These are phyloP conservation scores for Caiman crocodilus DNA, from an alignment of 2,797 vertebrate genomes.

Conservation along the genomic window DNA sequence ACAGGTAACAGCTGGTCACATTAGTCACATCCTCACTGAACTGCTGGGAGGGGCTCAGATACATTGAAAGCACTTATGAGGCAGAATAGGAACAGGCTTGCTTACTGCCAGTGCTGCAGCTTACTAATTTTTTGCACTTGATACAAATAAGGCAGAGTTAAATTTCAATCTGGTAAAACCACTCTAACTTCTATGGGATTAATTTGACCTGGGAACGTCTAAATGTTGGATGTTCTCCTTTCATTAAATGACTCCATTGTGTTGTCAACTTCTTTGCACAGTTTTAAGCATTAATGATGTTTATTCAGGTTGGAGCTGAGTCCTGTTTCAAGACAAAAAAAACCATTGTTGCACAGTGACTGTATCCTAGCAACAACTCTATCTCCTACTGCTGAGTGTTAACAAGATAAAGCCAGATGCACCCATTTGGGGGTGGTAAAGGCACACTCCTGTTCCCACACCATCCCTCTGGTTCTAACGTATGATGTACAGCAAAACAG, in stretches of 20 bases:
- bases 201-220: slow-evolving; percentile 2
- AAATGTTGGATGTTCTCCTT: slow-evolving; percentile 27
- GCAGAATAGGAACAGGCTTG: neutral
- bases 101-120: neutral
- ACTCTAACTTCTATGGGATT: neutral
- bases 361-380: neutral
- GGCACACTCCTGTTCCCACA: neutral
- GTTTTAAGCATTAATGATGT: slow-evolving; percentile 10
- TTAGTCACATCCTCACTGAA: neutral
- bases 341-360: neutral
- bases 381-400: neutral
- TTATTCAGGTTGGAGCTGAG: neutral
- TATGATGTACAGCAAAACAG: neutral
- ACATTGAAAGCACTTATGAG: too few relatives aligned
- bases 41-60: neutral
- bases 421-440: neutral
- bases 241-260: neutral
- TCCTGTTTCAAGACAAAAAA: slow-evolving; percentile 35
- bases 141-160: neutral
- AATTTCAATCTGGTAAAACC: neutral
- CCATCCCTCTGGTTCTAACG: neutral
- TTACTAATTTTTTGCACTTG: neutral
- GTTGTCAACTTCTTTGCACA: slow-evolving; percentile 21
- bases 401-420: neutral
- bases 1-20: rapidly evolving